Conservation (phyloP, 23 tunicate species). For the Trididemnum miniatum region DNA sequence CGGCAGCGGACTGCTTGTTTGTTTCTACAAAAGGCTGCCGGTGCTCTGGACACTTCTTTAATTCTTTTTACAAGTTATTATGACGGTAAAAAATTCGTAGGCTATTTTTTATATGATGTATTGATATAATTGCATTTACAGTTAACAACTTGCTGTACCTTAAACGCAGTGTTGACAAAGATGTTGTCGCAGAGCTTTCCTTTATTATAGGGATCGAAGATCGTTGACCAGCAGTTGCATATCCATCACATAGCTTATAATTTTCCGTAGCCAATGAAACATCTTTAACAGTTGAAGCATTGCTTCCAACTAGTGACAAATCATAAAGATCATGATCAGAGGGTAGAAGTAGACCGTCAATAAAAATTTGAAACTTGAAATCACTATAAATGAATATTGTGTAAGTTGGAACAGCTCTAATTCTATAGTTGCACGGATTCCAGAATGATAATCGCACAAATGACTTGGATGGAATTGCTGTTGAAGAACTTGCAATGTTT, state of each 20-base stretch:
- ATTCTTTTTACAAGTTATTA: background rate
- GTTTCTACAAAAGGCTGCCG: too few relatives aligned
- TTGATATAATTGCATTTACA: background rate
- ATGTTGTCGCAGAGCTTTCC: background rate
- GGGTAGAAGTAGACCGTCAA: background rate
- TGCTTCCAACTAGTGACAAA: background rate
- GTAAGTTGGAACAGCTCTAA: background rate
- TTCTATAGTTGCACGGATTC: background rate
- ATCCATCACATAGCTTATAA: background rate
- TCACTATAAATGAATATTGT: background rate
- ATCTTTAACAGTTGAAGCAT: background rate
- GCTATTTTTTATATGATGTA: background rate
- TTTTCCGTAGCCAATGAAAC: background rate
- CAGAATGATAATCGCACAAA: background rate
- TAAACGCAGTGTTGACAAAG: background rate
- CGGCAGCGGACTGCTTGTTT: too few relatives aligned
- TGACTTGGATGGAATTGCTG: background rate
- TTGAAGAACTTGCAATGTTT: background rate
- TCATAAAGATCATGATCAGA: background rate
- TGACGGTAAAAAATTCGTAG: background rate
- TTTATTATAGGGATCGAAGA: background rate
- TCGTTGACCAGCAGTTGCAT: conserved; percentile 1
- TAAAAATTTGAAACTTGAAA: background rate
- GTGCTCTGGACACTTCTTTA: too few relatives aligned
- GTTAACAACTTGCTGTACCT: background rate